Evolutionary conservation across 2,797 vertebrate species (phyloP).

Genomic region (Dryobates pubescens): DNA sequence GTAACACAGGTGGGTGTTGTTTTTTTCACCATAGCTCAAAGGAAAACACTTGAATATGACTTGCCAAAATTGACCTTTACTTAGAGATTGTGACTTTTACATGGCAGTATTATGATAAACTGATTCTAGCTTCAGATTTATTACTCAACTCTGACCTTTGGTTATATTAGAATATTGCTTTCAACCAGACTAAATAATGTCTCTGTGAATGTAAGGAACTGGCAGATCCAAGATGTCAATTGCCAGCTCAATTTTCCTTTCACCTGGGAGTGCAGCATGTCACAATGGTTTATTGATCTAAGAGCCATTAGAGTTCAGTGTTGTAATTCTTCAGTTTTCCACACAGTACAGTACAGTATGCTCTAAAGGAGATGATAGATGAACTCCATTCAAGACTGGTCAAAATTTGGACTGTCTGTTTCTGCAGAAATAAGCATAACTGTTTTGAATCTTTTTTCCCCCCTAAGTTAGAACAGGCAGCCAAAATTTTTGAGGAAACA

Average conservation of each 20-base stretch:
- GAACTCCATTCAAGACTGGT: not conserved
- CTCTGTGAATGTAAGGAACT: constrained; percentile 56
- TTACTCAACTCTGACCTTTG: constrained; percentile 75
- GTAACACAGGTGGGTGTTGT: not conserved
- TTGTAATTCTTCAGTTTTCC: constrained; percentile 7
- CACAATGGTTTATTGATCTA: constrained; percentile 60
- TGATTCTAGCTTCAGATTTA: constrained; percentile 68
- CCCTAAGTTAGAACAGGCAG: not conserved
- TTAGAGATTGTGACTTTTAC: constrained; percentile 71
- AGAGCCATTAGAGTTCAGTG: constrained; percentile 29
- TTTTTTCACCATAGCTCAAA: constrained; percentile 16
- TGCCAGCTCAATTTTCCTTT: constrained; percentile 55
- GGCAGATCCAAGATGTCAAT: constrained; percentile 61
- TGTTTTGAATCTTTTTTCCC: not conserved
- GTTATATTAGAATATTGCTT: constrained; percentile 72
- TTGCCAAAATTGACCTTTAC: constrained; percentile 76
- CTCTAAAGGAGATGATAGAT: not conserved
- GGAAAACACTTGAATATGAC: constrained; percentile 52
- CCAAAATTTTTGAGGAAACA: not conserved
- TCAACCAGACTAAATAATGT: constrained; percentile 64
- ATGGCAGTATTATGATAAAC: constrained; percentile 74
- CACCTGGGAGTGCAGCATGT: constrained; percentile 58
- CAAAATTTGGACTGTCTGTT: not conserved
- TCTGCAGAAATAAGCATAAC: not conserved
- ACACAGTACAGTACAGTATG: not conserved